Percentiles rank a stretch among this genome's conserved stretches.
Evolutionary conservation across 2,888 invertebrate genomes (phyloP).

Genomic region (Dinocampus coccinellae): DNA sequence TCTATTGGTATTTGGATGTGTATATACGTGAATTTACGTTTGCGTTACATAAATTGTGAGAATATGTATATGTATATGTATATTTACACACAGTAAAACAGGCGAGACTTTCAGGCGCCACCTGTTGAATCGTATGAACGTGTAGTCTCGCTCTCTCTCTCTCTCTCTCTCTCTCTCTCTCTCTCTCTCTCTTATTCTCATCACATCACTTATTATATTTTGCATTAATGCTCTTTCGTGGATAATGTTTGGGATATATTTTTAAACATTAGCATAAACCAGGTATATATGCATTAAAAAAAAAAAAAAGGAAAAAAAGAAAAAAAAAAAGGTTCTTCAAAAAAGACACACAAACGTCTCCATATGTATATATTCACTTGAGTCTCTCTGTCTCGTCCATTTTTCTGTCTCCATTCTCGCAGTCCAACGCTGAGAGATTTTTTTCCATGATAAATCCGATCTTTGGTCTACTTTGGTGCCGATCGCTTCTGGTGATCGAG

Average conservation of each 20-base stretch:
- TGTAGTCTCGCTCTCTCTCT: too few species aligned
- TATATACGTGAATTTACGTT: too few species aligned
- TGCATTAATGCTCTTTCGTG: conserved; percentile 9
- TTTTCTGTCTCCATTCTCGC: conserved; percentile 45
- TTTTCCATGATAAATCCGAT: conserved; percentile 46
- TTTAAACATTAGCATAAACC: conserved; percentile 29
- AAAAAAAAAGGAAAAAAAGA: conserved; percentile 21
- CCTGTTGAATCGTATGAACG: conserved; percentile 24
- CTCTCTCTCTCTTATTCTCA: background rate
- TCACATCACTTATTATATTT: conserved; percentile 15
- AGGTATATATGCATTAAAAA: conserved; percentile 27
- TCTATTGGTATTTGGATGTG: too few species aligned
- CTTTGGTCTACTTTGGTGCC: conserved; percentile 48
- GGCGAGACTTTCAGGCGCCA: conserved; percentile 27
- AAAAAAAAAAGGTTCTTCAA: conserved; percentile 20
- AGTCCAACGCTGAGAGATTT: conserved; percentile 38
- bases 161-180: too few species aligned
- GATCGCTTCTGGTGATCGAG: conserved; percentile 47
- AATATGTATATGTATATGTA: conserved; percentile 5
- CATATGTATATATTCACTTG: conserved; percentile 25
- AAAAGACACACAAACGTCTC: conserved; percentile 32
- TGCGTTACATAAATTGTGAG: background rate
- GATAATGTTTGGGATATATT: conserved; percentile 13
- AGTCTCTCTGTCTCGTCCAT: conserved; percentile 39
- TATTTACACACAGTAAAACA: background rate